These are phyloP conservation scores for Etia nguti DNA, from an alignment of 2,113 vertebrate genomes.

Conservation along the genomic window DNA sequence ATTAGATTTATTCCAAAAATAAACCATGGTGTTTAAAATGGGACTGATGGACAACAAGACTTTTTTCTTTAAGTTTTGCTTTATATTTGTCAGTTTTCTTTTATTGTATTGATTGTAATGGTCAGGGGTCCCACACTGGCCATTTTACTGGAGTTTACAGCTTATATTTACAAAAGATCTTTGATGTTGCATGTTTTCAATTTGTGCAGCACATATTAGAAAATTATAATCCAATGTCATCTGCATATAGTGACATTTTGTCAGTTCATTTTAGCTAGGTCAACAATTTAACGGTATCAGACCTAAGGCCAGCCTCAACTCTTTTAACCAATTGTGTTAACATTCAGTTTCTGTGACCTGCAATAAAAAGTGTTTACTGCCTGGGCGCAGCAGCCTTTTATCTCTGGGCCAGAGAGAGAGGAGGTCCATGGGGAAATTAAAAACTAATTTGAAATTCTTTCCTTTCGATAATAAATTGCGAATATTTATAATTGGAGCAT, in stretches of 20 bases:
- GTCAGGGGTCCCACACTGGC: not conserved
- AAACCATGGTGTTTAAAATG: not conserved
- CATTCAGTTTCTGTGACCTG: not conserved
- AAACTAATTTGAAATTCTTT: not conserved
- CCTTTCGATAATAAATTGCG: not conserved
- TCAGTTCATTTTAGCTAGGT: not conserved
- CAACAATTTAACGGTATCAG: not conserved
- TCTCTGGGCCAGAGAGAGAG: not conserved
- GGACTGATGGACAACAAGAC: not conserved
- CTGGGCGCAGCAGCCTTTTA: not conserved
- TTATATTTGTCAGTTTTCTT: not conserved
- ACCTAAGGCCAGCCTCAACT: not conserved
- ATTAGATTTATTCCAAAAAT: not conserved
- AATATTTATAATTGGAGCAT: not conserved
- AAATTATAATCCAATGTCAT: not conserved
- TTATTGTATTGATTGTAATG: not conserved
- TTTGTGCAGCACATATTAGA: not conserved
- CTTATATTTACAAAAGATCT: not conserved
- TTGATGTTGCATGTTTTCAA: not conserved
- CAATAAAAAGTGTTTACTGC: accelerated
- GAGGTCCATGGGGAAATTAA: not conserved
- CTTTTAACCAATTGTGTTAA: not conserved
- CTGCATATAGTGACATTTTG: not conserved
- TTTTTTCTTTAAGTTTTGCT: not conserved
- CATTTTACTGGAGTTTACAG: not conserved